phyloP scores from a whole-genome alignment of 2,113 vertebrate species.

The Saccopteryx bilineata region DNA sequence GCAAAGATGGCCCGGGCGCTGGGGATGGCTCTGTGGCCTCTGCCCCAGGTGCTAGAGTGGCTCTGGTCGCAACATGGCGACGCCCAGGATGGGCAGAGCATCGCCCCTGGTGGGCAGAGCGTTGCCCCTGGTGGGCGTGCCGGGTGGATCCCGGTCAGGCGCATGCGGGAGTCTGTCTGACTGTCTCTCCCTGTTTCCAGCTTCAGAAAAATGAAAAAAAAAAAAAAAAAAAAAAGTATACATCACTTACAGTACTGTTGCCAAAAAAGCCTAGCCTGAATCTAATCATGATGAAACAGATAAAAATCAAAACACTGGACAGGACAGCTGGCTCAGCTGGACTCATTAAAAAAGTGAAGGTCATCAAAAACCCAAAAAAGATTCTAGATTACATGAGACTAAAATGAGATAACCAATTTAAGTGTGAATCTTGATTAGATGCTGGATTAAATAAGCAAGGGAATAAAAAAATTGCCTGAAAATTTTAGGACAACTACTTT shows the following conservation, averaged over 20 bases:
- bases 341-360: constrained; percentile 16
- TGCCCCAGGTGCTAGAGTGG: too few relatives aligned
- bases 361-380: neutral
- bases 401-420: constrained; percentile 10
- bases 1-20: too few relatives aligned
- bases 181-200: too few relatives aligned
- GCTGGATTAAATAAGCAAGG: neutral
- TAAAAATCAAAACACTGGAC: neutral
- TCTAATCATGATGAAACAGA: neutral
- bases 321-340: neutral
- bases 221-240: neutral
- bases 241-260: neutral
- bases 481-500: neutral
- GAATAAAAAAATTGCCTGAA: neutral
- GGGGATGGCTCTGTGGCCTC: too few relatives aligned
- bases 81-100: too few relatives aligned
- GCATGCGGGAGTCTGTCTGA: too few relatives aligned
- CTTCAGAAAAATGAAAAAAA: too few relatives aligned
- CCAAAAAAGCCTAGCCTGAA: neutral
- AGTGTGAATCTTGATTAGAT: neutral
- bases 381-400: constrained; percentile 44
- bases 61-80: too few relatives aligned
- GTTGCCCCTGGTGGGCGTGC: too few relatives aligned
- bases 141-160: too few relatives aligned
- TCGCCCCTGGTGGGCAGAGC: too few relatives aligned